A percentile compares a stretch with the other conserved stretches of the same genome.
Conservation (phyloP, 2,888 invertebrate species). For the Sphaeridia pumilis region DNA sequence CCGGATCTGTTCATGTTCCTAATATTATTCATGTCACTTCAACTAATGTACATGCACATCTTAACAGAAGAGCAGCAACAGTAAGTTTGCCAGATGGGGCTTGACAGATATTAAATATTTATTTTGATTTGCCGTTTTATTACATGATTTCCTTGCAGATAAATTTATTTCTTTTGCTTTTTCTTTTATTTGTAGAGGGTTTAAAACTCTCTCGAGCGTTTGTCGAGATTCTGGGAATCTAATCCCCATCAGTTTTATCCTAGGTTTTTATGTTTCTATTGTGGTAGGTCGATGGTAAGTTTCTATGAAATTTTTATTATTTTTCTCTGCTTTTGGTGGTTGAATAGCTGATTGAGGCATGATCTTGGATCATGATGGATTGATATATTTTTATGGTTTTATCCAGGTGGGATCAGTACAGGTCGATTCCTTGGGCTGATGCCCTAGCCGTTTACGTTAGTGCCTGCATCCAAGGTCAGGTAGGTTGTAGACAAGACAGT, state of each 20-base stretch:
- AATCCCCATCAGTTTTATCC: constrained; percentile 82
- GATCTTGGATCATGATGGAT: too few relatives aligned
- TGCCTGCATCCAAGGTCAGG: constrained; percentile 66
- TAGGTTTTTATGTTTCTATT: constrained; percentile 86
- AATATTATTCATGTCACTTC: constrained; percentile 63
- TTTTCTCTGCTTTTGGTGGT: too few relatives aligned
- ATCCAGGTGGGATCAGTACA: constrained; percentile 62
- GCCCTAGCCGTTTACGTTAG: constrained; percentile 75
- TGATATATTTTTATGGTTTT: too few relatives aligned
- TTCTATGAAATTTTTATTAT: too few relatives aligned
- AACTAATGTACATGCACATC: constrained; percentile 60
- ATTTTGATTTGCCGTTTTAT: too few relatives aligned
- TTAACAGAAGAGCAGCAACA: constrained; percentile 55
- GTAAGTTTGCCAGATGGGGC: constrained; percentile 43
- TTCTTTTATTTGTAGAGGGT: constrained; percentile 49
- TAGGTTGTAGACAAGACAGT: too few relatives aligned
- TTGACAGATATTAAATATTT: background rate
- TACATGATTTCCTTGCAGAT: too few relatives aligned
- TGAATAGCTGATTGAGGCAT: too few relatives aligned
- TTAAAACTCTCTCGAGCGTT: constrained; percentile 70
- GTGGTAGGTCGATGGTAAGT: constrained; percentile 74
- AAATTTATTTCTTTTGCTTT: too few relatives aligned
- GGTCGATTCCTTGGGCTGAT: constrained; percentile 73
- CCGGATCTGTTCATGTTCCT: constrained; percentile 71
- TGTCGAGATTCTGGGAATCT: constrained; percentile 75